Conservation (phyloP, 2,888 invertebrate species). For the Xanthia togata region DNA sequence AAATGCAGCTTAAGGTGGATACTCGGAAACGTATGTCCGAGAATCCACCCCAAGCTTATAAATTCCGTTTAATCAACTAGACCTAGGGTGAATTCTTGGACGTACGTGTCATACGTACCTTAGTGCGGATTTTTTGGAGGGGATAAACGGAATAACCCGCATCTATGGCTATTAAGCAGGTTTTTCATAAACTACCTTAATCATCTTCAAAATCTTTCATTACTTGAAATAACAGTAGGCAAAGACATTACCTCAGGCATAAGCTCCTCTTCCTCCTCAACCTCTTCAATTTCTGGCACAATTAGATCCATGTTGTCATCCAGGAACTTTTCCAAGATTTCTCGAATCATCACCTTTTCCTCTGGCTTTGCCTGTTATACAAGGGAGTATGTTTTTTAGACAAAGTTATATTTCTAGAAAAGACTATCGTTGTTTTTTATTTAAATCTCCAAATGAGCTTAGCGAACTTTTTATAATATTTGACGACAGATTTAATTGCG, state of each 20-base stretch:
- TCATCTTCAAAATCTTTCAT: background rate
- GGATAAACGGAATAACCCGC: background rate
- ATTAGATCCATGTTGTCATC: constrained; percentile 85
- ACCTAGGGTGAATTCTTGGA: too few species aligned
- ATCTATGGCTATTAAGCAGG: background rate
- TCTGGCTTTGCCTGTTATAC: constrained; percentile 83
- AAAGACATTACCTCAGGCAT: constrained; percentile 78
- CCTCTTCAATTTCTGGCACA: constrained; percentile 81
- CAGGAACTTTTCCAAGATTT: constrained; percentile 77
- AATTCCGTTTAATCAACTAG: too few species aligned
- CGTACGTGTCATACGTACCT: too few species aligned
- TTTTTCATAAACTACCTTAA: background rate
- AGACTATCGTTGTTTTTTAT: too few species aligned
- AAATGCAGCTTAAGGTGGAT: too few species aligned
- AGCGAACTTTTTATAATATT: too few species aligned
- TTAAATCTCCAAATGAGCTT: too few species aligned
- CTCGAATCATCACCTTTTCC: constrained; percentile 82
- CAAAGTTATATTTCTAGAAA: background rate
- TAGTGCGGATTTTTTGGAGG: too few species aligned
- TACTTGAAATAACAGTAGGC: background rate
- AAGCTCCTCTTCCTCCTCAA: constrained; percentile 83
- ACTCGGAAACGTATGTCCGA: too few species aligned
- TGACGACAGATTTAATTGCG: too few species aligned
- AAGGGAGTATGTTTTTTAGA: background rate
- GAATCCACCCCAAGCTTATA: too few species aligned